These are phyloP conservation scores for Catharus fuscescens DNA, from an alignment of 2,113 vertebrate species.

Conservation along the genomic window DNA sequence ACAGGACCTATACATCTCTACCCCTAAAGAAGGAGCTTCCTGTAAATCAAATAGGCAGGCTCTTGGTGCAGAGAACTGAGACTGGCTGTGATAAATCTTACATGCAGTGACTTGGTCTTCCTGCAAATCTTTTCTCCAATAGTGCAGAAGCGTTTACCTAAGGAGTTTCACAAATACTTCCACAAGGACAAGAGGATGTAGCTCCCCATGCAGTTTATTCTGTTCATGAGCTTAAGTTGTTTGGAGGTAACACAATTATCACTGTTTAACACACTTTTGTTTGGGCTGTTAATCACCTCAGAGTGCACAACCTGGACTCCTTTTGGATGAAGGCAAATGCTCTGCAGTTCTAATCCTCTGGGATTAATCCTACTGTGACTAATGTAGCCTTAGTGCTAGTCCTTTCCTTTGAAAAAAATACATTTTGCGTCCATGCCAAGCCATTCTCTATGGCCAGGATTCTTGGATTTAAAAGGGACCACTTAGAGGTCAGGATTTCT, in stretches of 20 bases:
- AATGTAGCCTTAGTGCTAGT: not conserved
- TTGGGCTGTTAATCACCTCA: not conserved
- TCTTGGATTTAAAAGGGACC: not conserved
- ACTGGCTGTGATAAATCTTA: not conserved
- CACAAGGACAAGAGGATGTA: not conserved
- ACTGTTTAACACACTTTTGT: not conserved
- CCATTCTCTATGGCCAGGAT: not conserved
- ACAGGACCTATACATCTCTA: not conserved
- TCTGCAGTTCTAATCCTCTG: not conserved
- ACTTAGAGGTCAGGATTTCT: not conserved
- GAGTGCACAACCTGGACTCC: not conserved
- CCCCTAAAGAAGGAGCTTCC: not conserved
- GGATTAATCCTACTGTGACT: not conserved
- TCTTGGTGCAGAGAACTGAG: not conserved
- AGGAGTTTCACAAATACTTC: not conserved
- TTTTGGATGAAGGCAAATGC: not conserved
- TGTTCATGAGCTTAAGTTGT: not conserved
- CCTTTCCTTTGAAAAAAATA: not conserved
- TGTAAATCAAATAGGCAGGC: not conserved
- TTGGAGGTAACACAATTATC: not conserved
- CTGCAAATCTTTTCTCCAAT: not conserved
- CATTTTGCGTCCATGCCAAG: not conserved
- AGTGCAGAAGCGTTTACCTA: not conserved
- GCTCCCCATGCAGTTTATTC: not conserved
- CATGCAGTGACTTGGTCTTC: accelerated